These are phyloP conservation scores for Spilarctia lutea DNA, from an alignment of 2,888 invertebrate genomes.

Conservation along the genomic window DNA sequence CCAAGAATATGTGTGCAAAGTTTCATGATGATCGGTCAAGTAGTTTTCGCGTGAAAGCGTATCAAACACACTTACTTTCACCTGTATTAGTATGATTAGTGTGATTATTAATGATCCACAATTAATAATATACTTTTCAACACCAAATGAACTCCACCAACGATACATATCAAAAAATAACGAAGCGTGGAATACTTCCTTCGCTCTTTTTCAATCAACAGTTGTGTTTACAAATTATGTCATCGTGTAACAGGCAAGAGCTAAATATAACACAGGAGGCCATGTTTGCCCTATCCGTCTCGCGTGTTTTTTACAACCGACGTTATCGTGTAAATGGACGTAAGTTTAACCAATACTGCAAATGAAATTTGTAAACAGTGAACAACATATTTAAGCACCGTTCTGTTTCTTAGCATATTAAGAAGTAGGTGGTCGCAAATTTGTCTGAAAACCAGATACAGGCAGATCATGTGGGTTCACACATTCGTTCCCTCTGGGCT, in stretches of 20 bases:
- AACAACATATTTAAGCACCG: not conserved
- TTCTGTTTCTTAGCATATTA: not conserved
- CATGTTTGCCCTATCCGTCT: not conserved
- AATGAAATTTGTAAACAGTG: not conserved
- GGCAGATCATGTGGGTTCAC: not conserved
- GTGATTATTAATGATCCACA: not conserved
- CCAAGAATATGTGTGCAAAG: no score
- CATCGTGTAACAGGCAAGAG: not conserved
- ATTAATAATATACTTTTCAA: not conserved
- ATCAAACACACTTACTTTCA: no score
- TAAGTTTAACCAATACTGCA: not conserved
- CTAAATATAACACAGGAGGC: not conserved
- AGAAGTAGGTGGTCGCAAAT: not conserved
- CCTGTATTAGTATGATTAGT: no score
- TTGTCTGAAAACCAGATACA: not conserved
- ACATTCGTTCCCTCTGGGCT: not conserved
- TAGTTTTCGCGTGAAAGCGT: no score
- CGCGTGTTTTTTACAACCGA: not conserved
- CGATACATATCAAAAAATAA: not conserved
- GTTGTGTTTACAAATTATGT: conserved; percentile 7
- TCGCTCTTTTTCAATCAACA: not conserved
- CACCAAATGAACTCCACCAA: not conserved
- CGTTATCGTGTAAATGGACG: not conserved
- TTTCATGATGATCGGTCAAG: no score
- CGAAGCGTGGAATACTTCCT: not conserved